phyloP scores from a whole-genome alignment of 1,140 invertebrate genomes.

The Calycopis cecrops region DNA sequence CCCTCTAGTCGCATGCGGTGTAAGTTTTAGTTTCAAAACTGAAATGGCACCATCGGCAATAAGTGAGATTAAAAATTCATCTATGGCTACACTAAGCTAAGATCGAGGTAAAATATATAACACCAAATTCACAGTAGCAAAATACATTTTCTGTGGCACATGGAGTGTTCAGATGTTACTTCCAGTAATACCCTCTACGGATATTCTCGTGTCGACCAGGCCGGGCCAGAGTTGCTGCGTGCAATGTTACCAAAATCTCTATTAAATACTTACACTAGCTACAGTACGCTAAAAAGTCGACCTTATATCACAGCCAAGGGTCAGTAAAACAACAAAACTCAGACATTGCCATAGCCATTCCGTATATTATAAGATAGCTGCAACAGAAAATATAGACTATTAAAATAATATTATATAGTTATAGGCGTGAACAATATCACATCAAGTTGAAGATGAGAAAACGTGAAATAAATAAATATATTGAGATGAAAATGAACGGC shows the following conservation, averaged over 20 bases:
- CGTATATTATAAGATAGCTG: conserved; percentile 69
- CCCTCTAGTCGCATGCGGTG: background rate
- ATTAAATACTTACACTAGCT: conserved; percentile 15
- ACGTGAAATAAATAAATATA: background rate
- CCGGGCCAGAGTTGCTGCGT: conserved; percentile 72
- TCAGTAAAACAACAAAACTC: conserved; percentile 57
- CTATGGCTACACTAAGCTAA: conserved; percentile 9
- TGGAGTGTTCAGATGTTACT: conserved; percentile 60
- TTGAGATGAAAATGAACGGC: background rate
- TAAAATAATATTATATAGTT: conserved; percentile 24
- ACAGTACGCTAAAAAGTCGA: conserved; percentile 38
- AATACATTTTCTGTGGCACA: conserved; percentile 30
- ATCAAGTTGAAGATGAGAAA: background rate
- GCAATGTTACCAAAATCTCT: conserved; percentile 38
- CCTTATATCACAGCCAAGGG: conserved; percentile 66
- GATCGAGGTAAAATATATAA: conserved; percentile 4
- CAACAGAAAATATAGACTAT: conserved; percentile 55
- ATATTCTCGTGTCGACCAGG: conserved; percentile 69
- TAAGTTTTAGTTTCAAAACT: background rate
- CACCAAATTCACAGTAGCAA: conserved; percentile 15
- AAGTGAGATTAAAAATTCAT: conserved; percentile 4
- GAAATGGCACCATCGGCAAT: conserved; percentile 6
- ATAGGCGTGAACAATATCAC: conserved; percentile 16
- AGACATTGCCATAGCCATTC: conserved; percentile 71
- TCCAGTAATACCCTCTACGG: conserved; percentile 69